Percentiles rank a stretch among this genome's conserved stretches.
Evolutionary conservation across 2,113 vertebrate species (phyloP).

Genomic region (Vidua macroura): DNA sequence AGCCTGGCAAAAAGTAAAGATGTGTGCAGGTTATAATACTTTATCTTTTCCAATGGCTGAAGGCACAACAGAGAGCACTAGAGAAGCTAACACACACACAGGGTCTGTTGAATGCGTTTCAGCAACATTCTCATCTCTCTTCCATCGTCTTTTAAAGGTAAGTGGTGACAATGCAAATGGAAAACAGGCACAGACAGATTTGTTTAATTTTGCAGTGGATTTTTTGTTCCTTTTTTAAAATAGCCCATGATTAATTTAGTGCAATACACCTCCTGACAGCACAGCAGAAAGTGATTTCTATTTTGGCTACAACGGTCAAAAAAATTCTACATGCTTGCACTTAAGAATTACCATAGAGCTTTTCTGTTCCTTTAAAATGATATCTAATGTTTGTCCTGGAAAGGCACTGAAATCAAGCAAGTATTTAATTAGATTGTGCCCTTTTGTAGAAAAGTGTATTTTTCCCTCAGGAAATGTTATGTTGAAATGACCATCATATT

Average conservation of each 20-base stretch:
- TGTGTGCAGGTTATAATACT: background rate
- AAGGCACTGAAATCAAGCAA: conserved; percentile 7
- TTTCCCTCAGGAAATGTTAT: background rate
- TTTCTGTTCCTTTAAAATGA: conserved; percentile 4
- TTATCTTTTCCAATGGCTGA: conserved; percentile 2
- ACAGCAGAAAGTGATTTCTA: conserved; percentile 36
- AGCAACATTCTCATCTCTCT: conserved; percentile 22
- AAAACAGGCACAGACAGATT: conserved; percentile 49
- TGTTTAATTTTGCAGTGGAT: conserved; percentile 53
- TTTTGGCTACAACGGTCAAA: conserved; percentile 37
- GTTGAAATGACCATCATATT: background rate
- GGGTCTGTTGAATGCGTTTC: conserved; percentile 1
- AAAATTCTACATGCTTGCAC: background rate
- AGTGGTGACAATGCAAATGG: conserved; percentile 62
- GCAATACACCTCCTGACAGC: conserved; percentile 34
- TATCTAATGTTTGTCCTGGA: background rate
- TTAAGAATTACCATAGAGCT: background rate
- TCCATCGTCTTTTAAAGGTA: conserved; percentile 34
- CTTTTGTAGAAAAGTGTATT: background rate
- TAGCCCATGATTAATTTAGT: conserved; percentile 60
- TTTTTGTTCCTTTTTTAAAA: conserved; percentile 48
- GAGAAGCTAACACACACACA: background rate
- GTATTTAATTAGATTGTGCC: background rate
- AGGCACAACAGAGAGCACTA: background rate
- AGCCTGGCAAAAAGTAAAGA: background rate